Evolutionary conservation across 1,140 invertebrate species (phyloP).

Genomic region (Leptoteleia sp.): DNA sequence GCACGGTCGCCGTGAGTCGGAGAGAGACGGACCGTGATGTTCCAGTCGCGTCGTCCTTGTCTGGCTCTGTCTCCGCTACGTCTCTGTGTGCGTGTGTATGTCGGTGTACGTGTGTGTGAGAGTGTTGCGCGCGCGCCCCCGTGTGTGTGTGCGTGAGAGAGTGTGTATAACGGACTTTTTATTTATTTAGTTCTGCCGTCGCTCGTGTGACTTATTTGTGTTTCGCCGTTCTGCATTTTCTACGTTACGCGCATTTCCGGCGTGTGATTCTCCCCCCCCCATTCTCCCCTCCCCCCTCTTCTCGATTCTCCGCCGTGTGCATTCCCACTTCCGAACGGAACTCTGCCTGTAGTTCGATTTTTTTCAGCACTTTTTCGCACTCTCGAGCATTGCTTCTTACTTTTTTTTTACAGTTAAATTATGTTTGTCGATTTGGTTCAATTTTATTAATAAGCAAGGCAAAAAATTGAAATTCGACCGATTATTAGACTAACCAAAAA

Average conservation of each 20-base stretch:
- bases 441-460: too few species aligned
- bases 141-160: conserved; percentile 6
- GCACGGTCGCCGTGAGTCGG: not conserved
- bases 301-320: too few species aligned
- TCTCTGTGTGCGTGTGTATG: conserved; percentile 1
- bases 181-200: conserved; percentile 50
- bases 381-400: too few species aligned
- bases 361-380: too few species aligned
- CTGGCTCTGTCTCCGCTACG: too few species aligned
- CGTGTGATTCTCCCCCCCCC: conserved; percentile 30
- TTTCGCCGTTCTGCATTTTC: conserved; percentile 22
- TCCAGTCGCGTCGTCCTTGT: conserved; percentile 2
- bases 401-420: too few species aligned
- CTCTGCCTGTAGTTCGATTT: conserved; percentile 18
- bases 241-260: conserved; percentile 30
- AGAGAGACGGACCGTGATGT: conserved; percentile 24
- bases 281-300: too few species aligned
- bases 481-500: too few species aligned
- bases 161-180: conserved; percentile 43
- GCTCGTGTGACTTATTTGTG: conserved; percentile 40
- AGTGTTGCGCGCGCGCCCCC: not conserved
- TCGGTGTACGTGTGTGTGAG: not conserved
- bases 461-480: too few species aligned
- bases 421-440: too few species aligned
- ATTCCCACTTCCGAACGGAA: not conserved